Evolutionary conservation across 2,797 vertebrate genomes (phyloP).

Genomic region (Acanthis flammea): DNA sequence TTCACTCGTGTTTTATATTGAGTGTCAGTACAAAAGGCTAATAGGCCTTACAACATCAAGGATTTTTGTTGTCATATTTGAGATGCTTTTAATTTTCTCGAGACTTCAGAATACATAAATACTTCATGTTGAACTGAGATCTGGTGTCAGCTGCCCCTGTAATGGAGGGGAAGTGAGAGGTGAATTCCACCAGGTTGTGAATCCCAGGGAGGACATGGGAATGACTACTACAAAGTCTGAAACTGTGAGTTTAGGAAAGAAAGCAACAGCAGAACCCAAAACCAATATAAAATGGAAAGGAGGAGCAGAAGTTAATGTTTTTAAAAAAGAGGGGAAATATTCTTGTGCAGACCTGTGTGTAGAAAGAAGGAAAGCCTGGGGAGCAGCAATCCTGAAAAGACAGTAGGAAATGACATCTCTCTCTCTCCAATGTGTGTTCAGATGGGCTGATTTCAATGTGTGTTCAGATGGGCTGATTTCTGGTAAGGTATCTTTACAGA

Average conservation of each 20-base stretch:
- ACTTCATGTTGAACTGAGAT: neutral
- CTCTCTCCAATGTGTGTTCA: neutral
- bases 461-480: neutral
- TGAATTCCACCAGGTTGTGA: neutral
- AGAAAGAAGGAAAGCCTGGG: neutral
- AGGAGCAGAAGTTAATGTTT: neutral
- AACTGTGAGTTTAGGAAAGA: neutral
- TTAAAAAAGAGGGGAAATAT: neutral
- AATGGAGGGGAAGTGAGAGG: neutral
- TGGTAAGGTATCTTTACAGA: too few relatives aligned
- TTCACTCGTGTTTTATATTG: neutral
- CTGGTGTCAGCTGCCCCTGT: neutral
- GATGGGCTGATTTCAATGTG: neutral
- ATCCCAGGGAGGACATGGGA: neutral
- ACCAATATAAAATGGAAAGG: neutral
- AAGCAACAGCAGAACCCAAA: neutral
- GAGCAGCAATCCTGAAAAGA: neutral
- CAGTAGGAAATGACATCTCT: neutral
- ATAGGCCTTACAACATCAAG: neutral
- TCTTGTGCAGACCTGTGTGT: neutral
- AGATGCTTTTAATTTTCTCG: neutral
- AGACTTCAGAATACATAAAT: neutral
- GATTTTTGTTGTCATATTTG: neutral
- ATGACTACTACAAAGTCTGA: neutral
- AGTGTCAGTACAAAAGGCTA: neutral